These are phyloP conservation scores for Drosophila busckii DNA, from an alignment of 1,140 invertebrate genomes.

Conservation along the genomic window DNA sequence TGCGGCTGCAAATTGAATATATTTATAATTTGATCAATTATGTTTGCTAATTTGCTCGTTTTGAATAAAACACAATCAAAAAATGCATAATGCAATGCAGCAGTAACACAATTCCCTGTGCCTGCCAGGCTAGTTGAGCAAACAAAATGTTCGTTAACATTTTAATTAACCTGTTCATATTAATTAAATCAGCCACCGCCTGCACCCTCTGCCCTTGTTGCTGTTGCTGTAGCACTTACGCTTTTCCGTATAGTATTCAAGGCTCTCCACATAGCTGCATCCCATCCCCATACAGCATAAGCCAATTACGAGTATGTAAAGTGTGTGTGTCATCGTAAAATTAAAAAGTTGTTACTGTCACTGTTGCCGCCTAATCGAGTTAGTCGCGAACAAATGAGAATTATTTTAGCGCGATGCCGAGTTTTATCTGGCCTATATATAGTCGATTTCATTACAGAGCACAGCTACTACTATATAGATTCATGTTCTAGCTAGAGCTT, in stretches of 20 bases:
- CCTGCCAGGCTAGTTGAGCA: no score
- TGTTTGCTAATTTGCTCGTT: conserved; percentile 1
- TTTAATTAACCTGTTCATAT: conserved; percentile 15
- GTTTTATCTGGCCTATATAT: conserved; percentile 51
- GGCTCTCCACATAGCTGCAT: conserved; percentile 80
- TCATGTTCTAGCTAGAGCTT: no score
- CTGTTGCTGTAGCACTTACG: conserved; percentile 42
- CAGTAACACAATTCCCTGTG: background rate
- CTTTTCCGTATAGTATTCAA: conserved; percentile 52
- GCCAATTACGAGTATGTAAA: conserved; percentile 35
- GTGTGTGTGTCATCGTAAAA: conserved; percentile 12
- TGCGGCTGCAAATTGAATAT: conserved; percentile 77
- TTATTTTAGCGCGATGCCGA: conserved; percentile 18
- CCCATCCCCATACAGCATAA: conserved; percentile 81
- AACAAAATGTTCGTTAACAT: conserved; percentile 1
- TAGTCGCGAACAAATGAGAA: conserved; percentile 48
- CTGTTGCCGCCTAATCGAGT: conserved; percentile 43
- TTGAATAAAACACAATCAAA: conserved; percentile 10
- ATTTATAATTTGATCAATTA: conserved; percentile 11
- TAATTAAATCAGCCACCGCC: conserved; percentile 19
- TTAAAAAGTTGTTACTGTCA: conserved; percentile 23
- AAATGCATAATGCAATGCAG: background rate
- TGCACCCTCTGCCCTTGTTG: background rate
- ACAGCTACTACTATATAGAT: no score
- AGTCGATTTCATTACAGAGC: conserved; percentile 22